phyloP scores from a whole-genome alignment of 2,797 vertebrate species.

The Hemibagrus guttatus region DNA sequence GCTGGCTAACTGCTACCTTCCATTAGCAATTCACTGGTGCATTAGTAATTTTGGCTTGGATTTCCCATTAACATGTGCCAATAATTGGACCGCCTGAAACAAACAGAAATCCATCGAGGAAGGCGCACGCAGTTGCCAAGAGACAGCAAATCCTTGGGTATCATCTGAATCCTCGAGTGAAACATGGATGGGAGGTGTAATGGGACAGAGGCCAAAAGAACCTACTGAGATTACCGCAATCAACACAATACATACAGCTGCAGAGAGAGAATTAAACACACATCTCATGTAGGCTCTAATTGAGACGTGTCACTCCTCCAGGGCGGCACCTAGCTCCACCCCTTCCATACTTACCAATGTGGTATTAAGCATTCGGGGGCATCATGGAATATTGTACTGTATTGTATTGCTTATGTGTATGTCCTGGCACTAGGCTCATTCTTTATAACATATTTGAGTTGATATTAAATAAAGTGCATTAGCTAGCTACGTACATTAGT shows the following conservation, averaged over 20 bases:
- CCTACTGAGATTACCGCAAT: slow-evolving; percentile 41
- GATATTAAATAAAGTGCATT: neutral
- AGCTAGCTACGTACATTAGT: neutral
- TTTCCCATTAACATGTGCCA: slow-evolving; percentile 47
- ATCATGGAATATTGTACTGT: neutral
- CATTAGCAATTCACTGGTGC: slow-evolving; percentile 15
- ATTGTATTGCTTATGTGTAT: neutral
- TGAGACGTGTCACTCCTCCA: neutral
- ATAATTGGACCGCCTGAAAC: slow-evolving; percentile 53
- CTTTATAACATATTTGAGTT: neutral
- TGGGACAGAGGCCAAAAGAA: slow-evolving; percentile 38
- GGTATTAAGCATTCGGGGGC: neutral
- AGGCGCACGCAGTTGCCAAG: slow-evolving; percentile 58
- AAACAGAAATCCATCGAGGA: slow-evolving; percentile 51
- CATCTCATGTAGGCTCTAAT: neutral
- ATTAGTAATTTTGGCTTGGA: slow-evolving; percentile 26
- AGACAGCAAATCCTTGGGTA: slow-evolving; percentile 41
- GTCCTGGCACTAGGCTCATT: neutral
- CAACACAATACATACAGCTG: slow-evolving; percentile 35
- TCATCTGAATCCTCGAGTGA: slow-evolving; percentile 10
- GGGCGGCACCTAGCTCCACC: neutral
- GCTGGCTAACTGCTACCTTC: slow-evolving; percentile 22
- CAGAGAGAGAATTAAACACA: slow-evolving; percentile 11
- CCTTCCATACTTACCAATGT: neutral
- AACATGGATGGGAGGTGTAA: slow-evolving; percentile 29